Percentiles rank a stretch among this genome's conserved stretches.
These are phyloP conservation scores for Puffinus mauretanicus DNA, from an alignment of 2,113 vertebrate species.

Conservation along the genomic window DNA sequence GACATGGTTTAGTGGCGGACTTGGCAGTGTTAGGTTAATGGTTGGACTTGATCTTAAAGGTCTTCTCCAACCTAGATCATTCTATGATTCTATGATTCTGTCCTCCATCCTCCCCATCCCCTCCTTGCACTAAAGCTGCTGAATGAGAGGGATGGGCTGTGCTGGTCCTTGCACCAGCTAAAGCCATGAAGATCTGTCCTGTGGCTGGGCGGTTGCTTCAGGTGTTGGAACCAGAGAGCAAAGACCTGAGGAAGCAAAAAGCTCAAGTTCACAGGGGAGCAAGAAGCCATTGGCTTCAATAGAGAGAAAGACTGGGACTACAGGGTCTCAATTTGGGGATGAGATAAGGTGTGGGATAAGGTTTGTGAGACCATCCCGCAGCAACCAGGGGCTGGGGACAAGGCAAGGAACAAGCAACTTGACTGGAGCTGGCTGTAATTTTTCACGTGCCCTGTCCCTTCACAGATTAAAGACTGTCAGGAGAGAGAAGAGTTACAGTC, in stretches of 20 bases:
- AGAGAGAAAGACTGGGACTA: not conserved
- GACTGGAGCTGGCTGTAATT: not conserved
- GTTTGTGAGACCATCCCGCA: not conserved
- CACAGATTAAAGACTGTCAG: not conserved
- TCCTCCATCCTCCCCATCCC: not conserved
- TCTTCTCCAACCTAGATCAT: not conserved
- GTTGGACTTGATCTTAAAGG: not conserved
- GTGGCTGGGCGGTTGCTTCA: not conserved
- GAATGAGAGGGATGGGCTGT: not conserved
- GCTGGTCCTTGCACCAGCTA: not conserved
- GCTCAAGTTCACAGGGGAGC: not conserved
- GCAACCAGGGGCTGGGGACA: not conserved
- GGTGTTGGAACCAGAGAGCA: not conserved
- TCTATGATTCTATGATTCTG: not conserved
- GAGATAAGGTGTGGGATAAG: not conserved
- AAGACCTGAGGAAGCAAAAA: not conserved
- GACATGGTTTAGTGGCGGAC: not conserved
- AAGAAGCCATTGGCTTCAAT: not conserved
- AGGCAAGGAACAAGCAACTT: not conserved
- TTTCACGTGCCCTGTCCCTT: not conserved
- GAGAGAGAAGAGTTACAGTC: not conserved
- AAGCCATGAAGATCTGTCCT: not conserved
- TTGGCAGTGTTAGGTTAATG: not conserved
- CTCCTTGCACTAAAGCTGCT: fast-evolving
- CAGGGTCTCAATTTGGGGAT: not conserved